Base-by-base conservation (phyloP, 2,797 vertebrate genomes). In the Anguilla marmorata region DNA sequence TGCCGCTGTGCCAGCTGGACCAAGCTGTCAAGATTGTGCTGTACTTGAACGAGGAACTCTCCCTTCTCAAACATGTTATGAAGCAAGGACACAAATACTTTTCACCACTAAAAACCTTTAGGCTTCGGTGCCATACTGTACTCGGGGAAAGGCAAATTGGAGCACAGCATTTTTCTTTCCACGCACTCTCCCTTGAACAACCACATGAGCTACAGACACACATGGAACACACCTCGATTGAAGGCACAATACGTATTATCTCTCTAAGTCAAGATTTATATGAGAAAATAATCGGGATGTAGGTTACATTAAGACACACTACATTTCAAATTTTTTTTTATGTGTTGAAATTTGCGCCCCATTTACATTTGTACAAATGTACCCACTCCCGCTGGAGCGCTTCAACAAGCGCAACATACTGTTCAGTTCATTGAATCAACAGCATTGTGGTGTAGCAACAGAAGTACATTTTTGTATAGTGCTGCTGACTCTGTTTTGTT, bases 21-120 rank as follows among this genome's bases (percentile, higher is more conserved):
- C 54, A 58, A 88, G 87, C 89, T 91, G 91, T 93, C 94, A 94
- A 79, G 88, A 58, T 86, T 92, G 92, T 90, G 86, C 89, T 90
- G 88, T 91, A 76, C 92, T 90, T 66, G 72, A 88, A 91, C 82
- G 92, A 90, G 84, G 21, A 92, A 91, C 90, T 91, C 90, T 92
- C 85, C 90, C 83, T 85, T 90, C 88, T 89, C 92, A 92, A 92
- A 93, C 90, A 92, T 60, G 90, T 48, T 89, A 33, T 19, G 74
- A 74, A 56, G 83, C 72, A 48, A 79, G 84, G 84, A 86, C 66
- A 60, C 9, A 58, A 50, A 56, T 27, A 76, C 41, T n/a, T 76
- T 30, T 27, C 24, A 11, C 30, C 52, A 19, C 84, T 27, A n/a
- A n/a, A 56, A 21, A 2, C 48, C 41, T 54, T 12, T 84, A 16